Conservation (phyloP, 2,888 invertebrate species). For the Argyra leucocephala region DNA sequence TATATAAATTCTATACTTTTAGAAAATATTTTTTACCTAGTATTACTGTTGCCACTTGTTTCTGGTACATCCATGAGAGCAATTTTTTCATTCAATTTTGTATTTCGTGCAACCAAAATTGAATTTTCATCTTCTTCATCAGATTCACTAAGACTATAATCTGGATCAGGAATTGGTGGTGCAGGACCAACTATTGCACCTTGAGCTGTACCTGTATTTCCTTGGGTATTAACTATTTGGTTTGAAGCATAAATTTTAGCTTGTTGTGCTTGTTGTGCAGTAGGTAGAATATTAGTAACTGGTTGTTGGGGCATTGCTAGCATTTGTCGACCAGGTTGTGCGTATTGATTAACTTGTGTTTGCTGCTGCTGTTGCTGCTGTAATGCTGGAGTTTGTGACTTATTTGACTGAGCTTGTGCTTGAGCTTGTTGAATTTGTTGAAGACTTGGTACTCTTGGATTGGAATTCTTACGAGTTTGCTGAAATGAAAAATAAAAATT, state of each 20-base stretch:
- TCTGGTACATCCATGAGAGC: constrained; percentile 46
- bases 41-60: constrained; percentile 67
- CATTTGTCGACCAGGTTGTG: constrained; percentile 34
- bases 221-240: constrained; percentile 40
- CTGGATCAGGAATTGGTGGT: constrained; percentile 84
- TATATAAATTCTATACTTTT: neutral
- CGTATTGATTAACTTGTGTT: constrained; percentile 36
- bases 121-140: constrained; percentile 59
- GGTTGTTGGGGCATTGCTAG: constrained; percentile 17
- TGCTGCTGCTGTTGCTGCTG: constrained; percentile 15
- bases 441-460: constrained; percentile 15
- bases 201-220: constrained; percentile 28
- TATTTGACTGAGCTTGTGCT: constrained; percentile 19
- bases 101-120: constrained; percentile 42
- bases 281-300: constrained; percentile 26
- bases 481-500: neutral
- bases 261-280: constrained; percentile 4
- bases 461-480: constrained; percentile 19
- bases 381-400: constrained; percentile 13
- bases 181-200: constrained; percentile 35
- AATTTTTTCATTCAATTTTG: constrained; percentile 49
- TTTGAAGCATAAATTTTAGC: constrained; percentile 35
- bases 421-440: constrained; percentile 19
- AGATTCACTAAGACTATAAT: constrained; percentile 80
- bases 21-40: constrained; percentile 46